Percentiles rank a stretch among this genome's conserved stretches.
phyloP scores from a whole-genome alignment of 2,797 vertebrate genomes.

The Epinephelus malabaricus region DNA sequence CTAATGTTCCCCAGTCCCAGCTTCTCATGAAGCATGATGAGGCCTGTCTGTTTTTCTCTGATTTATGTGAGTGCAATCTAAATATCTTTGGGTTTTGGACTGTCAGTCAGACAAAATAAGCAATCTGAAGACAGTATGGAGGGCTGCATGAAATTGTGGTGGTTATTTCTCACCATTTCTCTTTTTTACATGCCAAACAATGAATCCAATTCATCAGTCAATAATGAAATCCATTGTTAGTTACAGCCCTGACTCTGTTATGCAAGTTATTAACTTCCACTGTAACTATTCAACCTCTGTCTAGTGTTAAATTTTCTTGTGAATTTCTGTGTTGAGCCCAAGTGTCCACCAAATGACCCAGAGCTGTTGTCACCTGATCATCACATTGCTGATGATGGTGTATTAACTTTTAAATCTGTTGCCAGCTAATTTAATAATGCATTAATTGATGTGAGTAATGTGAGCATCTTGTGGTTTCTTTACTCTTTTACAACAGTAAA shows the following conservation, averaged over 20 bases:
- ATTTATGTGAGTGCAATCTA: neutral
- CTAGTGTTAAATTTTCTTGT: too few relatives aligned
- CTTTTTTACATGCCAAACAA: neutral
- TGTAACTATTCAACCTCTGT: too few relatives aligned
- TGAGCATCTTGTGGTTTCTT: too few relatives aligned
- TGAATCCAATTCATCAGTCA: neutral
- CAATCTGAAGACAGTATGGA: neutral
- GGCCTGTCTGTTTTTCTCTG: neutral
- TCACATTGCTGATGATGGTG: neutral
- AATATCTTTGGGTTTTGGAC: too few relatives aligned
- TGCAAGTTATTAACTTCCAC: neutral
- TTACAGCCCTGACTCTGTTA: neutral
- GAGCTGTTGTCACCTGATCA: neutral
- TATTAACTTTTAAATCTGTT: too few relatives aligned
- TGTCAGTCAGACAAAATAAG: neutral
- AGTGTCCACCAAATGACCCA: neutral
- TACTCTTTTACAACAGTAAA: too few relatives aligned
- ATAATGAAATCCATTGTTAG: neutral
- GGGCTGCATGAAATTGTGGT: neutral
- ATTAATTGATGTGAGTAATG: too few relatives aligned
- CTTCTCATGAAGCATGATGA: neutral
- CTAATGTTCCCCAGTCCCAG: neutral
- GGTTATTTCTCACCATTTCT: neutral
- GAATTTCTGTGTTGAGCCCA: too few relatives aligned
- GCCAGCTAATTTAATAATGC: too few relatives aligned